Conservation (phyloP, 2,888 invertebrate species). For the Clunio marinus region DNA sequence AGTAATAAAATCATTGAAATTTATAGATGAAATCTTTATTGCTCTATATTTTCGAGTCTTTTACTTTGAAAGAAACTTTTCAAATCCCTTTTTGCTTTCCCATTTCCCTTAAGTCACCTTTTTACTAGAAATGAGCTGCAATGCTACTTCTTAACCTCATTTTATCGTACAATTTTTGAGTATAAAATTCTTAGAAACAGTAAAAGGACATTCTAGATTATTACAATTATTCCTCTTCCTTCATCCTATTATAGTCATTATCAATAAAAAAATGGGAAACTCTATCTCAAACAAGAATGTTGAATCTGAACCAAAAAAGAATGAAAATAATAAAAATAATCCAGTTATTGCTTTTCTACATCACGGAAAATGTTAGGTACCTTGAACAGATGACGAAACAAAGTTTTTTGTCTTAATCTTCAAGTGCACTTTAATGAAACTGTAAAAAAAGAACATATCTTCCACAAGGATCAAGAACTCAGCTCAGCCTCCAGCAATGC, state of each 20-base stretch:
- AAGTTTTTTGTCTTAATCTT: background rate
- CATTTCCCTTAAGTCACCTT: background rate
- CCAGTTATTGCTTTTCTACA: background rate
- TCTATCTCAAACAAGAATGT: background rate
- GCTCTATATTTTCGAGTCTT: no score
- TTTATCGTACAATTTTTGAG: background rate
- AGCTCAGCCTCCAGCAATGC: no score
- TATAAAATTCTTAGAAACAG: background rate
- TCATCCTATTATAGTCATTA: background rate
- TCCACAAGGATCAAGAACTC: no score
- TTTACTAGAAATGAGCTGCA: background rate
- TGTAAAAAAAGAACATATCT: background rate
- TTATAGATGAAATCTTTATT: no score
- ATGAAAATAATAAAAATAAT: background rate
- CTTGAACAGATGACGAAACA: background rate
- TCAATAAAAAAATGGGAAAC: background rate
- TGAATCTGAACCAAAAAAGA: background rate
- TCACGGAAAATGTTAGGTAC: background rate
- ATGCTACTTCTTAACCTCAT: background rate
- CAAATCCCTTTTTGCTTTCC: background rate
- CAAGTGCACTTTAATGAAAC: background rate
- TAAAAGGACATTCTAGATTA: background rate
- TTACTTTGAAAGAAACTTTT: no score
- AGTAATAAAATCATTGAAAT: no score
- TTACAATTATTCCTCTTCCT: background rate